These are phyloP conservation scores for Drosophila imparisetae DNA, from an alignment of 2,888 invertebrate species.

Conservation along the genomic window DNA sequence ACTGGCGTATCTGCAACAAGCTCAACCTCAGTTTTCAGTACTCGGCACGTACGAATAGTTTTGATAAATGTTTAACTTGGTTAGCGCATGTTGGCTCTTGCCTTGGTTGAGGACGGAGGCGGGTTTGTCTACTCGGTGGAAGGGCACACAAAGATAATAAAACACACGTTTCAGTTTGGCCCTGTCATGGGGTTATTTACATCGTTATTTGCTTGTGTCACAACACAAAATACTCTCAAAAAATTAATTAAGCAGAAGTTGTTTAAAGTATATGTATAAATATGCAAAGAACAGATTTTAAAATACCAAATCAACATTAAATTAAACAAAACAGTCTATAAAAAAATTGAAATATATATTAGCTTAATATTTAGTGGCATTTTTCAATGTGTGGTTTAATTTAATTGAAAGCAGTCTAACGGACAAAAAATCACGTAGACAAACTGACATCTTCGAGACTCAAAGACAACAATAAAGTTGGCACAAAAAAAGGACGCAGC, in stretches of 20 bases:
- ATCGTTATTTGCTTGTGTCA: not conserved
- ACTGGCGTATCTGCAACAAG: constrained; percentile 33
- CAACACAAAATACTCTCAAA: not conserved
- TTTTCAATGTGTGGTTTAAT: constrained; percentile 40
- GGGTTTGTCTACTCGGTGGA: constrained; percentile 1
- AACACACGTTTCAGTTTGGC: constrained; percentile 63
- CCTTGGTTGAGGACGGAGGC: not conserved
- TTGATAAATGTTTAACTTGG: constrained; percentile 72
- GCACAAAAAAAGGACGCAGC: constrained; percentile 6
- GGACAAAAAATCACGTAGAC: constrained; percentile 33
- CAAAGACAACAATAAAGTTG: constrained; percentile 1
- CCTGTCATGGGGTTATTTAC: constrained; percentile 19
- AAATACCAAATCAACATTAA: not conserved
- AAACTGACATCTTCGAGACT: constrained; percentile 41
- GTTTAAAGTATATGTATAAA: not conserved
- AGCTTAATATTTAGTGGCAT: not conserved
- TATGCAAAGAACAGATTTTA: not conserved
- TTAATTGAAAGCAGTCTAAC: constrained; percentile 43
- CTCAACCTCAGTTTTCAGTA: constrained; percentile 31
- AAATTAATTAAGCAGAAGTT: not conserved
- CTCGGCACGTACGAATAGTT: constrained; percentile 70
- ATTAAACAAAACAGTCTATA: not conserved
- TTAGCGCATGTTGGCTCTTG: constrained; percentile 47
- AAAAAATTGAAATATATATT: not conserved
- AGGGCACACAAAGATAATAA: constrained; percentile 60